These are phyloP conservation scores for Papilio aristodemus DNA, from an alignment of 1,140 invertebrate genomes.

Conservation along the genomic window DNA sequence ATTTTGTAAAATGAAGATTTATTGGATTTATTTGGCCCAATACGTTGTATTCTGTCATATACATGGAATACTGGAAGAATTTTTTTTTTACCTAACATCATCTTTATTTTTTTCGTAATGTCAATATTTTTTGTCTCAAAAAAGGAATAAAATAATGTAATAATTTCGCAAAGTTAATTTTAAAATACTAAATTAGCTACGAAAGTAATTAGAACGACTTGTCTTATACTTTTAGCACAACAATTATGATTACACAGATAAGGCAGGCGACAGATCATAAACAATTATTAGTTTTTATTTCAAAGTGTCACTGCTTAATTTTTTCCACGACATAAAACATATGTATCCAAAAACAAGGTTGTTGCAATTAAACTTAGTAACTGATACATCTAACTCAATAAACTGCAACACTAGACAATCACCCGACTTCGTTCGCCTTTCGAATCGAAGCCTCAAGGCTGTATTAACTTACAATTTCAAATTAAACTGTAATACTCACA, in stretches of 20 bases:
- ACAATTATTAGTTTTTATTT: neutral
- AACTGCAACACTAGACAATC: conserved; percentile 36
- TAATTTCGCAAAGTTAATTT: neutral
- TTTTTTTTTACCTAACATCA: no score
- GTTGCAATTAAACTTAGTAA: conserved; percentile 13
- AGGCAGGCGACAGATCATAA: conserved; percentile 14
- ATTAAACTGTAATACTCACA: conserved; percentile 57
- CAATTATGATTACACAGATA: neutral
- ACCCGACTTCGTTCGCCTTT: conserved; percentile 50
- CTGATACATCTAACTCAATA: conserved; percentile 37
- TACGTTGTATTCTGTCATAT: no score
- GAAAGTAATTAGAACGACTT: conserved; percentile 8
- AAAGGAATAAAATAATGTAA: no score
- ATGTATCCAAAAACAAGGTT: neutral
- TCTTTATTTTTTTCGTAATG: no score
- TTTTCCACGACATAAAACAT: no score
- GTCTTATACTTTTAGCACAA: neutral
- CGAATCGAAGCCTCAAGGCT: conserved; percentile 44
- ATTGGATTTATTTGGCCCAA: no score
- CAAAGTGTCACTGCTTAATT: no score
- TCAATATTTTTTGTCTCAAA: no score
- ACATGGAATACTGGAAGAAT: no score
- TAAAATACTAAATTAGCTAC: neutral
- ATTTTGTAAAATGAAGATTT: no score
- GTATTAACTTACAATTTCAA: conserved; percentile 45